phyloP scores from a whole-genome alignment of 1,140 invertebrate species.

The Drosophila nikananu region DNA sequence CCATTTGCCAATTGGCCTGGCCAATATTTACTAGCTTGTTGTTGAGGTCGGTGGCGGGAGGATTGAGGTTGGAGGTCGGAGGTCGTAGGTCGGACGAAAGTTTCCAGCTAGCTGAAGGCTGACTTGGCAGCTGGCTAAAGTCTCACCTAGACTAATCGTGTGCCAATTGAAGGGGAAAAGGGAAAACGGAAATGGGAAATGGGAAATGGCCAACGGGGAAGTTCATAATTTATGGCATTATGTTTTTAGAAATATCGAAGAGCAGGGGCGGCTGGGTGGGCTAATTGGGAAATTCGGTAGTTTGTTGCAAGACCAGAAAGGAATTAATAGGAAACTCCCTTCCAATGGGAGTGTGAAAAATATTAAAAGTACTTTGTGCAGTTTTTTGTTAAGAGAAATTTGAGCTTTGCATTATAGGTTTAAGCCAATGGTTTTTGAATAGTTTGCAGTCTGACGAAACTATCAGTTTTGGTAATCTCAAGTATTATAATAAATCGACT shows the following conservation, averaged over 20 bases:
- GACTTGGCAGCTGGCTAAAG: conserved; percentile 53
- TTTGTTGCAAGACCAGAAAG: conserved; percentile 12
- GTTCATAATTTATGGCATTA: conserved; percentile 57
- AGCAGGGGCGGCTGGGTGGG: conserved; percentile 1
- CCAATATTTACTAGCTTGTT: conserved; percentile 62
- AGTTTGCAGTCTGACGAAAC: not conserved
- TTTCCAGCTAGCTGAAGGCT: conserved; percentile 44
- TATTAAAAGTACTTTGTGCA: conserved; percentile 13
- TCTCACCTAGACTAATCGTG: conserved; percentile 56
- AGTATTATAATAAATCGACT: not conserved
- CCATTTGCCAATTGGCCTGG: conserved; percentile 49
- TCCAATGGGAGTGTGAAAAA: conserved; percentile 7
- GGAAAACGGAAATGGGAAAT: conserved; percentile 28
- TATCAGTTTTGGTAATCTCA: not conserved
- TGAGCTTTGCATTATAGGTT: not conserved
- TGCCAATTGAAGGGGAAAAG: conserved; percentile 46
- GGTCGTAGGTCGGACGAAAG: conserved; percentile 12
- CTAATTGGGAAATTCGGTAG: conserved; percentile 34
- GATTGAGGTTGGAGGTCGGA: not conserved
- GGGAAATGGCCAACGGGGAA: conserved; percentile 49
- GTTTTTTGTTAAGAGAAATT: not conserved
- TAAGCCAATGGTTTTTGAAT: not conserved
- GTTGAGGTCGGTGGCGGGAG: conserved; percentile 35
- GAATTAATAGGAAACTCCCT: not conserved
- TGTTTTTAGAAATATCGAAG: conserved; percentile 48